A percentile compares a stretch with the other conserved stretches of the same genome.
These are phyloP conservation scores for Ernsta delagoae DNA, from an alignment of 2,888 invertebrate genomes.

Conservation along the genomic window DNA sequence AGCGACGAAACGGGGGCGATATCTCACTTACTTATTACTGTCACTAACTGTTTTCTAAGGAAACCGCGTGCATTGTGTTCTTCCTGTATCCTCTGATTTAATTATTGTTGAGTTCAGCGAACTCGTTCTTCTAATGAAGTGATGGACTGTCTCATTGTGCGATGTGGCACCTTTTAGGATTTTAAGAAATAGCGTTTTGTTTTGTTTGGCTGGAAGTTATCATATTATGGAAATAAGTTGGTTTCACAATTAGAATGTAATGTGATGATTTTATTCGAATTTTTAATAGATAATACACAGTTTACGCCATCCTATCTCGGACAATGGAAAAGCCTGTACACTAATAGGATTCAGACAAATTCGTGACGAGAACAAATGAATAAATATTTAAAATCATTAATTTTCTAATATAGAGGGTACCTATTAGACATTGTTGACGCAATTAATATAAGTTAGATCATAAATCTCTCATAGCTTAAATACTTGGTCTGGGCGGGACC, in stretches of 20 bases:
- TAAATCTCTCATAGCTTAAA: constrained; percentile 15
- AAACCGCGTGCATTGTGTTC: constrained; percentile 43
- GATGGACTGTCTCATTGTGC: constrained; percentile 29
- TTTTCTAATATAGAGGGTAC: too few species aligned
- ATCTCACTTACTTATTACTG: constrained; percentile 43
- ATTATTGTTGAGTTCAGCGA: constrained; percentile 38
- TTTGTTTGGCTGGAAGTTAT: not conserved
- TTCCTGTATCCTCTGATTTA: constrained; percentile 37
- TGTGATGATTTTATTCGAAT: not conserved
- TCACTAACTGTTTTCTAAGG: constrained; percentile 48
- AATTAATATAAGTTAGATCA: not conserved
- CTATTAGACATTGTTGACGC: not conserved
- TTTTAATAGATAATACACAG: too few species aligned
- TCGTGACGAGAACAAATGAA: not conserved
- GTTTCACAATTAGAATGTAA: not conserved
- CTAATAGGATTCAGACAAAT: not conserved
- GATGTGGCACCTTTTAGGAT: not conserved
- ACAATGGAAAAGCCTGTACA: not conserved
- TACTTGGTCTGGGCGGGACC: constrained; percentile 16
- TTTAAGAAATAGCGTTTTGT: not conserved
- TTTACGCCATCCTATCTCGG: too few species aligned
- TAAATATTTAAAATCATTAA: not conserved
- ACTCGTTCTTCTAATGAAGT: constrained; percentile 17
- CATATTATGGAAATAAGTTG: not conserved
- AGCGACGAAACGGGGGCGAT: constrained; percentile 39